A percentile compares a stretch with the other conserved stretches of the same genome.
Evolutionary conservation across 2,113 vertebrate genomes (phyloP).

Genomic region (Elanoides forficatus): DNA sequence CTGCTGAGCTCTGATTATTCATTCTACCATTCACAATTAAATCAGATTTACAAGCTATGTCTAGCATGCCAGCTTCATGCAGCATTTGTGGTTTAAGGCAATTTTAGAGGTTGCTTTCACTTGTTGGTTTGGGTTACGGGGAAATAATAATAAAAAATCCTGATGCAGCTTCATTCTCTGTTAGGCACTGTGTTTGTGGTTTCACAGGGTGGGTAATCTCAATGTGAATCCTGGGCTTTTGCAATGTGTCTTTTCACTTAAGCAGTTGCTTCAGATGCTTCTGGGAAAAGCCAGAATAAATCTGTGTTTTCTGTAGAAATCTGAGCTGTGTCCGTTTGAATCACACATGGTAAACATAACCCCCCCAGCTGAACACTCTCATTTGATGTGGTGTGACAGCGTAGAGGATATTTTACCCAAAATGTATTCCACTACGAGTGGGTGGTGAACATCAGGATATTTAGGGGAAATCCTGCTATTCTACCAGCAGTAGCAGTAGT

Average conservation of each 20-base stretch:
- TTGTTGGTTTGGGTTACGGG: constrained; percentile 17
- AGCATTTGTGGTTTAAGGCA: constrained; percentile 45
- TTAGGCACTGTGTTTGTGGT: background rate
- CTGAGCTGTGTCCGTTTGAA: constrained; percentile 10
- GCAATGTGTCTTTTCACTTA: background rate
- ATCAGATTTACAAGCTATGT: constrained; percentile 44
- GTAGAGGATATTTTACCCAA: background rate
- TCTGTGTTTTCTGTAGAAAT: constrained; percentile 33
- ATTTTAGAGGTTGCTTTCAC: constrained; percentile 35
- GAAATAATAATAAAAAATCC: background rate
- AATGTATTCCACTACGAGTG: background rate
- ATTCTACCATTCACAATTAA: constrained; percentile 63
- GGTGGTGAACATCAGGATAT: background rate
- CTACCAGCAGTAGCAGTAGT: background rate
- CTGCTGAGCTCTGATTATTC: constrained; percentile 56
- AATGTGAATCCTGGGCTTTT: background rate
- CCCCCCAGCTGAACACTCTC: background rate
- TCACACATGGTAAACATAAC: background rate
- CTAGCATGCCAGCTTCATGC: constrained; percentile 14
- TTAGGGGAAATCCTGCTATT: background rate
- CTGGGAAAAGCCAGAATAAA: constrained; percentile 29
- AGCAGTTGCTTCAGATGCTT: constrained; percentile 11
- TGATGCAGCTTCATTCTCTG: background rate
- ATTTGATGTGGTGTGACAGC: constrained; percentile 35
- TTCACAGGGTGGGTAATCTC: constrained; percentile 7